Evolutionary conservation across 1,140 invertebrate species (phyloP).

Genomic region (Aphaenogaster rudis): DNA sequence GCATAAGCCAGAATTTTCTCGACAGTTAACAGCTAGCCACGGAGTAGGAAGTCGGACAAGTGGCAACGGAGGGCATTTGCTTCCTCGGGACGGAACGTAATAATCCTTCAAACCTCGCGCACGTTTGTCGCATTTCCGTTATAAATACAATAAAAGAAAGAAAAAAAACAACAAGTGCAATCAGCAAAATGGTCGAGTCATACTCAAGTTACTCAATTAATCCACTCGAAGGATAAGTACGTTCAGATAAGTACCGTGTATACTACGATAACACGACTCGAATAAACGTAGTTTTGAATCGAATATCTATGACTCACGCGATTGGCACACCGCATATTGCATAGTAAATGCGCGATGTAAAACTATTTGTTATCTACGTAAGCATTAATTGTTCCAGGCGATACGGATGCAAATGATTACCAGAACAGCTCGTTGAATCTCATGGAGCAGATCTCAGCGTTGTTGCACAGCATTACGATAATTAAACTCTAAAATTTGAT

Average conservation of each 20-base stretch:
- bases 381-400: slow-evolving; percentile 15
- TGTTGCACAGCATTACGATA: background rate
- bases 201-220: slow-evolving; percentile 19
- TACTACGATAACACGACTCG: slow-evolving; percentile 12
- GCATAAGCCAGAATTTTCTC: slow-evolving; percentile 46
- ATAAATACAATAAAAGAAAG: background rate
- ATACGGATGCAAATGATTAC: slow-evolving; percentile 18
- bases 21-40: slow-evolving; percentile 51
- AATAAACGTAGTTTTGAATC: slow-evolving; percentile 33
- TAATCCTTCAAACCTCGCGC: background rate
- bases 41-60: slow-evolving; percentile 26
- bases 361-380: slow-evolving; percentile 39
- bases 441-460: background rate
- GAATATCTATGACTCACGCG: slow-evolving; percentile 33
- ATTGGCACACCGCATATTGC: slow-evolving; percentile 9
- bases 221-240: background rate
- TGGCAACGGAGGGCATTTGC: background rate
- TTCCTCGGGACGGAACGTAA: slow-evolving; percentile 17
- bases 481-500: background rate
- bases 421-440: background rate
- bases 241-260: slow-evolving; percentile 1
- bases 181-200: background rate
- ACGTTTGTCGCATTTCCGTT: slow-evolving; percentile 1
- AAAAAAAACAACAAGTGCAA: background rate
- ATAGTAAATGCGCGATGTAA: slow-evolving; percentile 11